Base-by-base conservation (phyloP, 1,140 invertebrate genomes). In the Mactra quadrangularis region DNA sequence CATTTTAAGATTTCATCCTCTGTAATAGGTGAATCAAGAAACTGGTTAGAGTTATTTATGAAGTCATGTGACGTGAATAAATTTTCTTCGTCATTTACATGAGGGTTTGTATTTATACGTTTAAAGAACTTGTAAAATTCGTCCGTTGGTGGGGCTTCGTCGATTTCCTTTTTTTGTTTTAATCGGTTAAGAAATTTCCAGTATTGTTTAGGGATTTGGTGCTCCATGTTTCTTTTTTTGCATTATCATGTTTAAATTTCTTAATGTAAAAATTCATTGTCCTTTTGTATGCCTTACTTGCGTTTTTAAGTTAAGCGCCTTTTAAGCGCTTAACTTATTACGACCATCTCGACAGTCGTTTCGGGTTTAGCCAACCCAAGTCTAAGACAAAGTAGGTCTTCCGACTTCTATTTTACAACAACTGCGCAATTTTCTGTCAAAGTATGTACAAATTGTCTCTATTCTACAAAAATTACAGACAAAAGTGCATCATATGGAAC, bases 41-140 rank as follows among this genome's bases (percentile, higher is more conserved):
- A 29, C 11, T 59, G 19, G 29, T 76, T 62, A 17, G n/a, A 11
- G 29, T 76, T 62, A 17, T 4, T 19, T 31, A 45, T 25, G 22
- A 25, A 9, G 15, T n/a, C 4, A 25, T 19, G 29, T 45, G 15
- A 13, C 33, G 17, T 60, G 25, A 59, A 35, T n/a, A 45, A 33
- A 47, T 2, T 7, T 13, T 19, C 15, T 9, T 29, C 17, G 38
- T 1, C 15, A 33, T 13, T n/a, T 17, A 38, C 35, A 17, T 45
- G 41, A 25, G 22, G 11, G 22, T 19, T 19, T 15, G 13, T 9
- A 1, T 33, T 76, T 45, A 60, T 60, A 19, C 57, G 60, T 38
- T 62, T 1, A 47, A 76, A 76, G 45, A 60, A 35, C 11, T 76
- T 19, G 45, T 76, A 76, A 27, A 62, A 76, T 27, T 60, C 55